Evolutionary conservation across 2,888 invertebrate genomes (phyloP), one percentile per base, ranked within the genome.

Genomic region (Athripsodes cinereus): DNA sequence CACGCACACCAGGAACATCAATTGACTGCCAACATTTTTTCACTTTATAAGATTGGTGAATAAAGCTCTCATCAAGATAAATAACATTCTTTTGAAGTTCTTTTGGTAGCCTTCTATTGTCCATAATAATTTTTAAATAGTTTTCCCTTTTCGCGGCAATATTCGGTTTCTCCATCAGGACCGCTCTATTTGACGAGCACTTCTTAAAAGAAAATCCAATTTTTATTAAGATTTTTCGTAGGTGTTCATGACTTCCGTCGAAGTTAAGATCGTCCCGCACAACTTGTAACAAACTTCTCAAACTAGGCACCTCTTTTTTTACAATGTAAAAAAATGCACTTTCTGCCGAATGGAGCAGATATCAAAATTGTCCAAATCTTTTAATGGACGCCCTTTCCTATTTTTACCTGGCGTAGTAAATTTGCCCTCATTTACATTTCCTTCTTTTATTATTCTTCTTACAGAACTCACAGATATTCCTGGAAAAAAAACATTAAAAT

Each of bases 11-110:
- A 31, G 2, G 8, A 2, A 52, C 52, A 31, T 52, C 31, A 3
- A 52, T 31, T n/a, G 52, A 52, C 18, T 52, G 52, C 52, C 52
- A 52, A 16, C 52, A 52, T 52, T 52, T 52, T 31, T 52, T 52
- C 1, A 52, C 8, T 16, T 52, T 52, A 31, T 52, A 52, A 2
- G 52, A 52, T 31, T 3, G 18, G 31, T 52, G 52, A 2, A 52
- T 52, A 52, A 6, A 52, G 16, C 52, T 52, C 18, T 52, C 52
- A 40, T 40, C 52, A 2, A 52, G 5, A 52, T 11, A 52, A 52
- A 40, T 40, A 20, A 52, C 31, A 52, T 22, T 31, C 31, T 31
- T 52, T 52, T 31, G 26, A 1, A 31, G 31, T 31, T 52, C 52
- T 52, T 52, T 2, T 2, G 52, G 52, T 31, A 52, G n/a, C 31